Evolutionary conservation across 2,888 invertebrate species (phyloP).

Genomic region (Habroteleia sp.): DNA sequence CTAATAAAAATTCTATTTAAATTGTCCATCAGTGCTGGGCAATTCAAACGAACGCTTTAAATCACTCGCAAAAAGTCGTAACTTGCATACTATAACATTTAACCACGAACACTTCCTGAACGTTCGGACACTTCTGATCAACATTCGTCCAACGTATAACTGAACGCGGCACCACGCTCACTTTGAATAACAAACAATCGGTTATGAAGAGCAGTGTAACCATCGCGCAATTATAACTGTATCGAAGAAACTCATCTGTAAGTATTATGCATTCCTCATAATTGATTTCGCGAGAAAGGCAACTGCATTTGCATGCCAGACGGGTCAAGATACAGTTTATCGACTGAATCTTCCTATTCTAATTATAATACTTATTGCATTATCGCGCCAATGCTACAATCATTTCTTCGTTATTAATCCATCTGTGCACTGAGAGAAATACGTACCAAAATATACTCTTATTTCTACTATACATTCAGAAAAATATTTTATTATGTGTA

Average conservation of each 20-base stretch:
- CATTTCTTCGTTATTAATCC: slow-evolving; percentile 5
- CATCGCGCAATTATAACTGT: slow-evolving; percentile 48
- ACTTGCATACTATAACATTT: too few relatives aligned
- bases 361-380: slow-evolving; percentile 24
- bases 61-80: too few relatives aligned
- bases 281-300: slow-evolving; percentile 45
- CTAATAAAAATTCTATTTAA: too few relatives aligned
- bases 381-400: slow-evolving; percentile 23
- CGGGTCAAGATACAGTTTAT: slow-evolving; percentile 45
- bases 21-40: too few relatives aligned
- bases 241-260: slow-evolving; percentile 38
- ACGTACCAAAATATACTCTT: too few relatives aligned
- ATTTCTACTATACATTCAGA: too few relatives aligned
- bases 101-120: too few relatives aligned
- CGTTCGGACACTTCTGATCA: too few relatives aligned
- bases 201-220: slow-evolving; percentile 31
- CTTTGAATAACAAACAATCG: slow-evolving; percentile 38
- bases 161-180: neutral
- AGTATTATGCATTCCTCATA: slow-evolving; percentile 36
- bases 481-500: too few relatives aligned
- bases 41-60: too few relatives aligned
- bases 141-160: slow-evolving; percentile 17
- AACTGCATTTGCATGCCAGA: slow-evolving; percentile 40
- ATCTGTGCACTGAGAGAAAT: too few relatives aligned
- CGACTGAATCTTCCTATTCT: slow-evolving; percentile 23